Evolutionary conservation across 2,888 invertebrate species (phyloP).

Genomic region (Glaucopsyche alexis): DNA sequence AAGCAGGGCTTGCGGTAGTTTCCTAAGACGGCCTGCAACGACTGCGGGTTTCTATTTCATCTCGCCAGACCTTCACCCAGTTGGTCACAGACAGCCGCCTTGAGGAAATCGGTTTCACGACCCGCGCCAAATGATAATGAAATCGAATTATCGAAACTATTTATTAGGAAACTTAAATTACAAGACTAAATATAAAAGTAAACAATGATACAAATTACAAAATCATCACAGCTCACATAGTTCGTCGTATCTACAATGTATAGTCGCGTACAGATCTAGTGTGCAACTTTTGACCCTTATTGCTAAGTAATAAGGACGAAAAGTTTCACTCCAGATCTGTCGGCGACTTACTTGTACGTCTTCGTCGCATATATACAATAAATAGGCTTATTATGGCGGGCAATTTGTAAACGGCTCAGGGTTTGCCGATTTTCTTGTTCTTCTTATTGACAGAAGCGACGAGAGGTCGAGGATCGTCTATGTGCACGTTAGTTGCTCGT

Average conservation of each 20-base stretch:
- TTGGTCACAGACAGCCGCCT: slow-evolving; percentile 50
- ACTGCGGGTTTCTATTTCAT: slow-evolving; percentile 55
- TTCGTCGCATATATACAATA: slow-evolving; percentile 47
- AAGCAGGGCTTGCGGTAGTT: background rate
- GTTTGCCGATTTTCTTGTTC: slow-evolving; percentile 42
- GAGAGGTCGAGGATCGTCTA: slow-evolving; percentile 54
- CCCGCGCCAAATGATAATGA: slow-evolving; percentile 56
- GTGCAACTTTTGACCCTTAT: background rate
- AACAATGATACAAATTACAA: slow-evolving; percentile 48
- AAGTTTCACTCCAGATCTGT: background rate
- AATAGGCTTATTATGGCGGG: slow-evolving; percentile 67
- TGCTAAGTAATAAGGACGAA: background rate
- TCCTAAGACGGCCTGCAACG: slow-evolving; percentile 33
- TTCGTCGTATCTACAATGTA: slow-evolving; percentile 7
- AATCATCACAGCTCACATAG: slow-evolving; percentile 30
- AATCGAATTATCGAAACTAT: slow-evolving; percentile 69
- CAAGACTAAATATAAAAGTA: slow-evolving; percentile 69
- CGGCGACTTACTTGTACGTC: background rate
- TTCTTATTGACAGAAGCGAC: slow-evolving; percentile 43
- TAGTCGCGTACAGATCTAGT: background rate
- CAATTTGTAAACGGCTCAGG: slow-evolving; percentile 38
- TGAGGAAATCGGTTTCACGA: slow-evolving; percentile 63
- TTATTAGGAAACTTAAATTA: slow-evolving; percentile 72
- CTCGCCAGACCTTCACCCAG: slow-evolving; percentile 67
- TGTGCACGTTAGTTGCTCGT: slow-evolving; percentile 59